Evolutionary conservation across 1,140 invertebrate genomes (phyloP).

Genomic region (Brachionus sp.): DNA sequence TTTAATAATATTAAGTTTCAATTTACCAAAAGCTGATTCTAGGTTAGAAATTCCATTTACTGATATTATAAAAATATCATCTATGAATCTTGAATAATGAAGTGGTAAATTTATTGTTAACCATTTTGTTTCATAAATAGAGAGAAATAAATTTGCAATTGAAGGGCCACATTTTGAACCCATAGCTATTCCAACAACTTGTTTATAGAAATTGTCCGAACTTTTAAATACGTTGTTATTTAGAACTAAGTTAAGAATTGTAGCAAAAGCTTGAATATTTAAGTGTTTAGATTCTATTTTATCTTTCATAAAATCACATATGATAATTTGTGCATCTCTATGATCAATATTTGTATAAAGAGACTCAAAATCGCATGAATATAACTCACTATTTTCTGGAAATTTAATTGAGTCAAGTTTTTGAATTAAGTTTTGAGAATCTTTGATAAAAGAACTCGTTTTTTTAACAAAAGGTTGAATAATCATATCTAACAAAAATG

Average conservation of each 20-base stretch:
- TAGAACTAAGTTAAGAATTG: not conserved
- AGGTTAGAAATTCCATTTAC: not conserved
- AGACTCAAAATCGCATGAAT: not conserved
- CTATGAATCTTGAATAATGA: not conserved
- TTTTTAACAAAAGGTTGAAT: not conserved
- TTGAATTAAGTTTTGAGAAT: too few relatives aligned
- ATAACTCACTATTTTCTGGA: not conserved
- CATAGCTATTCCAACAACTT: not conserved
- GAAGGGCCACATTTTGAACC: not conserved
- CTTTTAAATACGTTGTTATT: not conserved
- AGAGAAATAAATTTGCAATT: not conserved
- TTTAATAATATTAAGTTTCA: not conserved
- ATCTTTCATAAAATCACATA: too few relatives aligned
- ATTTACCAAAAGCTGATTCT: not conserved
- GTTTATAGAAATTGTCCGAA: not conserved
- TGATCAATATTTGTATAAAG: not conserved
- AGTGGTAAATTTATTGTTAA: not conserved
- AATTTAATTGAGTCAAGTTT: not conserved
- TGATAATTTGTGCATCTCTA: too few relatives aligned
- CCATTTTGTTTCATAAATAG: not conserved
- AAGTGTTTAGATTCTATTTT: not conserved
- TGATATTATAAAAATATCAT: slow-evolving; percentile 11
- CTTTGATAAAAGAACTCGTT: not conserved
- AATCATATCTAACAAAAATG: too few relatives aligned
- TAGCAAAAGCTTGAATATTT: not conserved